These are phyloP conservation scores for Brachionus rubens DNA, from an alignment of 1,140 invertebrate species.

Conservation along the genomic window DNA sequence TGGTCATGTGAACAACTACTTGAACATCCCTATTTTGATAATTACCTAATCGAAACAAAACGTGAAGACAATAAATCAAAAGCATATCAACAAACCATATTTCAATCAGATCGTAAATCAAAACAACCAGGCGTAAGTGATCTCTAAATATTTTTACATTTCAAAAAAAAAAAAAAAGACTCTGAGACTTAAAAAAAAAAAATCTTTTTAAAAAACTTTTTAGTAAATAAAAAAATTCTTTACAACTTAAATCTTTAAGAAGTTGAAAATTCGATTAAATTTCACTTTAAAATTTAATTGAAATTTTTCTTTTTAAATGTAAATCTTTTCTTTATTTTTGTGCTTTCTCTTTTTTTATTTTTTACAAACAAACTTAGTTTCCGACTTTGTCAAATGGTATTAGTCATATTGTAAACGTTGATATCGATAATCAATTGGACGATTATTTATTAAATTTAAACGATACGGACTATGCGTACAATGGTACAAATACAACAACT, in stretches of 20 bases:
- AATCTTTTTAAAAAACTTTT: too few species aligned
- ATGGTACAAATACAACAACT: not conserved
- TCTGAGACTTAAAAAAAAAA: too few species aligned
- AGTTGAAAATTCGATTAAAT: too few species aligned
- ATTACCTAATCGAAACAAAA: slow-evolving; percentile 48
- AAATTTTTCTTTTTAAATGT: not conserved
- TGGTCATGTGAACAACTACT: slow-evolving; percentile 84
- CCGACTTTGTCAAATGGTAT: not conserved
- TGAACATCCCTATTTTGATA: slow-evolving; percentile 76
- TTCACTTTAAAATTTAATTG: too few species aligned
- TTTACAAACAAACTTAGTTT: slow-evolving; percentile 20
- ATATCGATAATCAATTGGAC: slow-evolving; percentile 5
- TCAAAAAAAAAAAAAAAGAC: too few species aligned
- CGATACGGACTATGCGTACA: slow-evolving; percentile 27
- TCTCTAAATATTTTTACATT: not conserved
- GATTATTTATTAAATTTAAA: slow-evolving; percentile 18
- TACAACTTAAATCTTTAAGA: too few species aligned
- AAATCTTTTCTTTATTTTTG: too few species aligned
- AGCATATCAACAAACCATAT: slow-evolving; percentile 36
- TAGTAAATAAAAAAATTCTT: too few species aligned
- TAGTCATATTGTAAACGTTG: not conserved
- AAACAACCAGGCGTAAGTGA: slow-evolving; percentile 46
- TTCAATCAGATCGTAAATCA: slow-evolving; percentile 27
- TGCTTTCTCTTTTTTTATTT: not conserved
- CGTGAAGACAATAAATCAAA: slow-evolving; percentile 43